phyloP scores from a whole-genome alignment of 2,888 invertebrate species.

The Lypha dubia region DNA sequence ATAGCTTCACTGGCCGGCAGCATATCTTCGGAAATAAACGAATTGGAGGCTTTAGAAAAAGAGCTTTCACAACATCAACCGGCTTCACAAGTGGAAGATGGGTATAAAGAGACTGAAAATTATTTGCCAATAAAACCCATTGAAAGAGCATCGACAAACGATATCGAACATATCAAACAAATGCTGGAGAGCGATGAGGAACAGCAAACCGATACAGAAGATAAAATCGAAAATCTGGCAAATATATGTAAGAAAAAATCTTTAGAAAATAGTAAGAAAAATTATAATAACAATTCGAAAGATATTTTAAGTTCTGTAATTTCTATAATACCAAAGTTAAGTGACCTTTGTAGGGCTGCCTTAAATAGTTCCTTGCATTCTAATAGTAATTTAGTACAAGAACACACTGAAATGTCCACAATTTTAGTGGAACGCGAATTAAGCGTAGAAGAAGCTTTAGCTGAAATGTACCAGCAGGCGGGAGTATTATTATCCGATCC shows the following conservation, averaged over 20 bases:
- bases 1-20: conserved; percentile 28
- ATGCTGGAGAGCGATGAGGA: conserved; percentile 79
- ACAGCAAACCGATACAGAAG: conserved; percentile 64
- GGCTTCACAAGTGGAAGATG: not conserved
- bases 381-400: conserved; percentile 65
- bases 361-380: conserved; percentile 82
- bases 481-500: conserved; percentile 78
- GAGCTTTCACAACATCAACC: conserved; percentile 76
- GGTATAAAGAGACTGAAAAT: conserved; percentile 41
- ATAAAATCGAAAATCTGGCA: not conserved
- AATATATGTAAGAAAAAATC: conserved; percentile 45
- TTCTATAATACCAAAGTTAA: conserved; percentile 82
- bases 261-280: conserved; percentile 52
- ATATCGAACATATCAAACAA: conserved; percentile 80
- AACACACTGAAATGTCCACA: conserved; percentile 33
- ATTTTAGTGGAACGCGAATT: conserved; percentile 75
- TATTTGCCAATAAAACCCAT: conserved; percentile 13
- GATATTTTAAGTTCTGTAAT: conserved; percentile 52
- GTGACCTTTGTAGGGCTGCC: conserved; percentile 84
- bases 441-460: conserved; percentile 80
- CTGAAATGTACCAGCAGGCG: conserved; percentile 81
- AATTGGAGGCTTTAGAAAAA: conserved; percentile 78
- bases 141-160: conserved; percentile 69
- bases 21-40: conserved; percentile 76
- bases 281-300: conserved; percentile 52